Evolutionary conservation across 2,113 vertebrate species (phyloP), one percentile per base, ranked within the genome.

Genomic region (Thermophis baileyi): DNA sequence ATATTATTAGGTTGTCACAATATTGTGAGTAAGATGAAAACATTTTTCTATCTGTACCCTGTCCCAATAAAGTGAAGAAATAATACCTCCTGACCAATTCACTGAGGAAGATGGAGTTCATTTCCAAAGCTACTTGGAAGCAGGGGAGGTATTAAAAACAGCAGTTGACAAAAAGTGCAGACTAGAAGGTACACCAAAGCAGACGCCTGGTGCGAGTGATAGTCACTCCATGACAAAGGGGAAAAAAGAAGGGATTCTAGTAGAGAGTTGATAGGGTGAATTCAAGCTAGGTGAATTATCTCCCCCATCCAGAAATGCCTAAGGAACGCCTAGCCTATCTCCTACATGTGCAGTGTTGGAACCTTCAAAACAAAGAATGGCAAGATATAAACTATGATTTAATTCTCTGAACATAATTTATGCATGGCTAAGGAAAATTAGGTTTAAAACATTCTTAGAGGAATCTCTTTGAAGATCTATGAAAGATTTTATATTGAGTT

Each of bases 151-250:
- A 87, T 90, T 86, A 60, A 90, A 86, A 89, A 85, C 90, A 81
- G 87, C 69, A 89, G 11, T 50, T 53, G 74, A 86, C 47, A 88
- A 63, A 89, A 74, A 91, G 51, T 16, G 24, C 54, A 69, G 54
- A 40, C 81, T 35, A 40, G 8, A 0, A 90, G 25, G 94, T 20
- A 40, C 5, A 97, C 96, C 95, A 96, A 96, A 95, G 63, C 94
- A 89, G 69, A 88, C 94, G 95, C 95, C 94, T 96, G 96, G 96
- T 90, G 96, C 91, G 92, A 96, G 95, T 92, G 95, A 96, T 95
- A 95, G 96, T 96, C 96, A 96, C 94, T 18, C 93, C 93, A 95
- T 87, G 97, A 97, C 95, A 97, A 96, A 94, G 93, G 74, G 90
- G 94, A 35, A 88, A 51, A 87, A 27, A 24, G 89, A 46, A 9